These are phyloP conservation scores for Pomacea canaliculata DNA, from an alignment of 2,888 invertebrate species.

Conservation along the genomic window DNA sequence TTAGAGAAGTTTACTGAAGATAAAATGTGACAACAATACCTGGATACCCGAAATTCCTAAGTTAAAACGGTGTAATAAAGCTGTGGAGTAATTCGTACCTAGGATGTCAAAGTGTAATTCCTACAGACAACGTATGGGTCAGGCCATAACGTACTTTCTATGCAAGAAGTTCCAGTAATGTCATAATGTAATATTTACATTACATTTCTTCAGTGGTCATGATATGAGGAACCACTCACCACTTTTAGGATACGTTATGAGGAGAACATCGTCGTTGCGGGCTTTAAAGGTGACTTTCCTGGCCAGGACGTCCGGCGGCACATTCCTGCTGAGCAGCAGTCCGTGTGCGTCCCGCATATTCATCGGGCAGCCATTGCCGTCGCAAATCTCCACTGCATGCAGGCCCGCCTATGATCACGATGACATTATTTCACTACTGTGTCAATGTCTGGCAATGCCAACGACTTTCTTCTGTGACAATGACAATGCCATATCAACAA, in stretches of 20 bases:
- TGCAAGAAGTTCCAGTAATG: too few species aligned
- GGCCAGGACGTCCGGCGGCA: slow-evolving; percentile 25
- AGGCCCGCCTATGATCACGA: neutral
- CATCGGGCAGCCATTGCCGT: slow-evolving; percentile 19
- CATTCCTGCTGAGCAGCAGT: slow-evolving; percentile 25
- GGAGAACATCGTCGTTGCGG: slow-evolving; percentile 21
- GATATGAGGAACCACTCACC: slow-evolving; percentile 1
- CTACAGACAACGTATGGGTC: too few species aligned
- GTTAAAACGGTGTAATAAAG: too few species aligned
- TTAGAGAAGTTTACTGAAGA: neutral
- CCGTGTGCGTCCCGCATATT: slow-evolving; percentile 26
- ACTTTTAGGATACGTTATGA: slow-evolving; percentile 31
- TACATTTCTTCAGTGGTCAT: too few species aligned
- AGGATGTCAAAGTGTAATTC: too few species aligned
- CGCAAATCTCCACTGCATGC: slow-evolving; percentile 13
- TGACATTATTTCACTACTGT: neutral
- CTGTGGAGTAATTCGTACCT: too few species aligned
- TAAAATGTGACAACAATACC: neutral
- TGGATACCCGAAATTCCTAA: too few species aligned
- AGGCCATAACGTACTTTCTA: too few species aligned
- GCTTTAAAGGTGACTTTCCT: slow-evolving; percentile 22
- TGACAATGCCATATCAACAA: neutral
- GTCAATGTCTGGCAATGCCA: neutral
- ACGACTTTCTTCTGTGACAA: neutral
- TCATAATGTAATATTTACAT: too few species aligned